Evolutionary conservation across 2,113 vertebrate species (phyloP).

Genomic region (Myrmecophaga tridactyla): DNA sequence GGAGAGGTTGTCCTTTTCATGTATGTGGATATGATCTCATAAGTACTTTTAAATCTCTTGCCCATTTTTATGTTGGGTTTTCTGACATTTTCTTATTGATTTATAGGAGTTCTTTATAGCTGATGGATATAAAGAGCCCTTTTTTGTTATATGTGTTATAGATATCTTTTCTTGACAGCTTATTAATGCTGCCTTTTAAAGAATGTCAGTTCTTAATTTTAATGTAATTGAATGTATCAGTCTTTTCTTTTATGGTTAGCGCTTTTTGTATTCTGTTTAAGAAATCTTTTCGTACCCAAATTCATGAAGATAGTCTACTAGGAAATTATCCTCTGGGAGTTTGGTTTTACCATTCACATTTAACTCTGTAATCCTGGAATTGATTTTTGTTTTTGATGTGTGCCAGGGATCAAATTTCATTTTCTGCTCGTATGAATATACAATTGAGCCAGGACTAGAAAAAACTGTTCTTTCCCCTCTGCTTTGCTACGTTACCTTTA

Average conservation of each 20-base stretch:
- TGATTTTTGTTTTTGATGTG: neutral
- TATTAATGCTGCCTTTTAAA: neutral
- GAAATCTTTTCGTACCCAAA: neutral
- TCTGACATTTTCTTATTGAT: neutral
- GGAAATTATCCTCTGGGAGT: constrained; percentile 6
- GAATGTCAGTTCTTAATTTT: neutral
- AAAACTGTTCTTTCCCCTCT: neutral
- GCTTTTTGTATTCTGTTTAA: neutral
- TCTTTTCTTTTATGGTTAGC: neutral
- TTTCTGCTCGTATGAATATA: neutral
- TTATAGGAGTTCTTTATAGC: neutral
- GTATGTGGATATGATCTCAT: neutral
- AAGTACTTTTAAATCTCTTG: constrained; percentile 10
- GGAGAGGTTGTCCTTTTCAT: no score
- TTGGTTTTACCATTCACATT: neutral
- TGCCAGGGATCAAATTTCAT: neutral
- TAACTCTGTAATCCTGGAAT: neutral
- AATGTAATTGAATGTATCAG: neutral
- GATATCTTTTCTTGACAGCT: no score
- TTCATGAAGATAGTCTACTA: neutral
- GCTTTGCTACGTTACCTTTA: neutral
- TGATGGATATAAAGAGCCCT: no score
- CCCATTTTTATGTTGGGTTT: neutral
- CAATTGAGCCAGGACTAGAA: neutral
- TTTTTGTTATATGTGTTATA: no score